Base-by-base conservation (phyloP, 2,797 vertebrate genomes). In the Phataginus tetradactyla region DNA sequence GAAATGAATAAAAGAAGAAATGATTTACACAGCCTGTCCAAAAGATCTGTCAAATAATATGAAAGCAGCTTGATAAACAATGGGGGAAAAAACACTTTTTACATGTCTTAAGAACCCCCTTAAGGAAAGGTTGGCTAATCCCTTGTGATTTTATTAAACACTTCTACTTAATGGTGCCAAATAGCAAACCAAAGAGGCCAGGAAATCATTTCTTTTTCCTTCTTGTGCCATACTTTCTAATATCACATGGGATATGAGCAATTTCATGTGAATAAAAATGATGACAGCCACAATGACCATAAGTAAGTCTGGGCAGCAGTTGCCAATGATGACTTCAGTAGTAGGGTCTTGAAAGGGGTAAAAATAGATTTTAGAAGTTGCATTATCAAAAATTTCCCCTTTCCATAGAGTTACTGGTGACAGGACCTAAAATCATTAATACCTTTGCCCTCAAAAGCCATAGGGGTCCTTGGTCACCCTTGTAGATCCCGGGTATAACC, bases 101-200 rank as follows among this genome's bases (percentile, higher is more conserved):
- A 98, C 97, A 95, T 96, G 97, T 98, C 98, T 97, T 97, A 97
- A 98, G 98, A 99, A 98, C 98, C 98, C 98, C 98, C 98, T 99
- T 98, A 99, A 99, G 99, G 99, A 99, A 99, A 99, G 98, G 98
- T 98, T 97, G 98, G 98, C 98, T 99, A 99, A 99, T 99, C 99
- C 98, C 98, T 98, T 99, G 98, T 99, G 99, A 99, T 99, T 99
- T 99, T 99, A 99, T 99, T 99, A 99, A 99, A 99, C 98, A 98
- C 98, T 98, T 98, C 98, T 97, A 96, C 98, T 98, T 98, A 98
- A 92, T 97, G 98, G 97, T 99, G 99, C 99, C 99, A 99, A 99
- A 98, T 99, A 99, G 99, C 99, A 99, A 98, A 98, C 96, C 97
- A 95, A 97, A 97, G 96, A 98, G 97, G 97, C 98, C 98, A 98